Percentiles rank a stretch among this genome's conserved stretches.
Conservation (phyloP, 2,797 vertebrate species). For the Strix occidentalis region DNA sequence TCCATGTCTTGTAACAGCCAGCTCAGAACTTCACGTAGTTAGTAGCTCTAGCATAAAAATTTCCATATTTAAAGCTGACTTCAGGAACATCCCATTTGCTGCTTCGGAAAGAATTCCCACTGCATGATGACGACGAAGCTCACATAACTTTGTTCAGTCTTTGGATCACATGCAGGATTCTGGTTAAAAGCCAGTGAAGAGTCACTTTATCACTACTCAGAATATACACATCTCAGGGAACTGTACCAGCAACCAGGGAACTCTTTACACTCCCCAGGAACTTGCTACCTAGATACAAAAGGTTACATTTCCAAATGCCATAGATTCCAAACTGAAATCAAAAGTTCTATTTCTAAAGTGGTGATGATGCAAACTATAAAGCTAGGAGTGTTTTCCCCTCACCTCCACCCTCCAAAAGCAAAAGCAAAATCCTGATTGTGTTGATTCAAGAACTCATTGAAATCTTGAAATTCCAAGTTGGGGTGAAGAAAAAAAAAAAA, state of each 20-base stretch:
- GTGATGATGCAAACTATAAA: conserved; percentile 18
- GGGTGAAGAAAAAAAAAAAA: not conserved
- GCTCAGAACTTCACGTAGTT: not conserved
- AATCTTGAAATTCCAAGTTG: not conserved
- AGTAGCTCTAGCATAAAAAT: conserved; percentile 35
- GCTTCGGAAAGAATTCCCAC: conserved; percentile 68
- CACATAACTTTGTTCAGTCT: conserved; percentile 52
- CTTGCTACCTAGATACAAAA: conserved; percentile 35
- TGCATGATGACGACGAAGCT: conserved; percentile 41
- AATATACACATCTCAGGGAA: not conserved
- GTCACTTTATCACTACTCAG: conserved; percentile 42
- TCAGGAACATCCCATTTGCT: conserved; percentile 66
- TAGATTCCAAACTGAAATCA: not conserved
- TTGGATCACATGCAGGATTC: conserved; percentile 57
- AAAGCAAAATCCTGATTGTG: not conserved
- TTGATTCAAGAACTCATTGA: not conserved
- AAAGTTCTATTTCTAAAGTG: conserved; percentile 46
- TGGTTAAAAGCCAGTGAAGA: conserved; percentile 36
- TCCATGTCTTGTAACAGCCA: not conserved
- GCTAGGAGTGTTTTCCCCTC: not conserved
- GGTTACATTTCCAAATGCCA: conserved; percentile 9
- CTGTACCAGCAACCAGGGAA: not conserved
- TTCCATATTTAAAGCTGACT: conserved; percentile 69
- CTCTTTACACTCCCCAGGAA: conserved; percentile 18
- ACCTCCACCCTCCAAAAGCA: not conserved